Base-by-base conservation (phyloP, 2,113 vertebrate genomes). In the Carettochelys insculpta region DNA sequence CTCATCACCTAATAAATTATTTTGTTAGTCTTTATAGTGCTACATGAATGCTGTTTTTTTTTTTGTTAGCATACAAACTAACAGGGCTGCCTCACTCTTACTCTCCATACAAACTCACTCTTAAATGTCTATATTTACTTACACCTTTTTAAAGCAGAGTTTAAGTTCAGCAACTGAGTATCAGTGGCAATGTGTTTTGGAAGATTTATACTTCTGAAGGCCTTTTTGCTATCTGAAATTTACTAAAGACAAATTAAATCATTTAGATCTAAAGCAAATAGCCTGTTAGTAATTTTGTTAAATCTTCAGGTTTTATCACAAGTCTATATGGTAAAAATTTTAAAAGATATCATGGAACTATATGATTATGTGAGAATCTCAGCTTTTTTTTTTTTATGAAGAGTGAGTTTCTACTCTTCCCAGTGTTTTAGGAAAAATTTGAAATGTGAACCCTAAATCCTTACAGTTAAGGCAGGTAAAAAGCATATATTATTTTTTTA, bases 31-130 rank as follows among this genome's bases (percentile, higher is more conserved):
- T n/a, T n/a, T n/a, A n/a, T n/a, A n/a, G n/a, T n/a, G n/a, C n/a
- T n/a, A n/a, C n/a, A n/a, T n/a, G n/a, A n/a, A n/a, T n/a, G n/a
- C n/a, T n/a, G n/a, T n/a, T n/a, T n/a, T n/a, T n/a, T n/a, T n/a
- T n/a, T n/a, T n/a, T n/a, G n/a, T n/a, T n/a, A n/a, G n/a, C n/a
- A n/a, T n/a, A n/a, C n/a, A n/a, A n/a, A n/a, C n/a, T n/a, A n/a
- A n/a, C n/a, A n/a, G n/a, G n/a, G n/a, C n/a, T n/a, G n/a, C n/a
- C n/a, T n/a, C n/a, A n/a, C n/a, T n/a, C n/a, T n/a, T n/a, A n/a
- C n/a, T n/a, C n/a, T n/a, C n/a, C n/a, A n/a, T n/a, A 92, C 89
- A 91, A 94, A 86, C 87, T 95, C 93, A 82, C 78, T 82, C 71
- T 94, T 92, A 85, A 88, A 50, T 79, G 43, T 48, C 41, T 92